Percentiles rank a stretch among this genome's conserved stretches.
Evolutionary conservation across 2,797 vertebrate genomes (phyloP).

Genomic region (Allobates femoralis): DNA sequence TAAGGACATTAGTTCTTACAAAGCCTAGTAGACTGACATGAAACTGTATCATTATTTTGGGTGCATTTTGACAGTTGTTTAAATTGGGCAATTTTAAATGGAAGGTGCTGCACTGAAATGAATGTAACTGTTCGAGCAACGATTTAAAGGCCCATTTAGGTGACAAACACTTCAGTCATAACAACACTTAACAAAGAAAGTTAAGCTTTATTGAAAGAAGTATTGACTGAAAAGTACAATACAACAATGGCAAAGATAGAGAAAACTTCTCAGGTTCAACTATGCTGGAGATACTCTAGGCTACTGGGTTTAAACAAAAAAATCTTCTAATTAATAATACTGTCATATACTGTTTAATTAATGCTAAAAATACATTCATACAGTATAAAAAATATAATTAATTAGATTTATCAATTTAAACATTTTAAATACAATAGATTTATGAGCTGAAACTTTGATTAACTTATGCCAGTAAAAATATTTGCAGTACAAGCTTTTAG

Average conservation of each 20-base stretch:
- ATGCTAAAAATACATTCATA: no score
- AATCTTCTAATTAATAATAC: neutral
- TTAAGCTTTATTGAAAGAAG: neutral
- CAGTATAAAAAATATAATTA: no score
- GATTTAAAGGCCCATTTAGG: neutral
- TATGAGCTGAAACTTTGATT: no score
- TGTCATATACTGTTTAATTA: neutral
- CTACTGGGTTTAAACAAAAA: neutral
- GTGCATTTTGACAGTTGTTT: neutral
- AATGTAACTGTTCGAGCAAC: neutral
- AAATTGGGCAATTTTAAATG: neutral
- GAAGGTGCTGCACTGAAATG: conserved; percentile 1
- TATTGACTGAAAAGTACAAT: neutral
- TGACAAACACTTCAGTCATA: conserved; percentile 2
- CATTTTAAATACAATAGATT: no score
- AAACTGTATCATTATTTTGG: conserved; percentile 10
- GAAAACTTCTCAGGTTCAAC: neutral
- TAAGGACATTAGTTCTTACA: neutral
- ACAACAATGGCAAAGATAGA: neutral
- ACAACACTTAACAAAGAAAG: neutral
- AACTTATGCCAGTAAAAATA: no score
- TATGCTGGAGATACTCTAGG: neutral
- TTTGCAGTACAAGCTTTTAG: no score
- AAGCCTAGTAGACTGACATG: neutral
- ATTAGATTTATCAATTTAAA: no score